These are phyloP conservation scores for Gambusia affinis DNA, from an alignment of 2,113 vertebrate species.

Conservation along the genomic window DNA sequence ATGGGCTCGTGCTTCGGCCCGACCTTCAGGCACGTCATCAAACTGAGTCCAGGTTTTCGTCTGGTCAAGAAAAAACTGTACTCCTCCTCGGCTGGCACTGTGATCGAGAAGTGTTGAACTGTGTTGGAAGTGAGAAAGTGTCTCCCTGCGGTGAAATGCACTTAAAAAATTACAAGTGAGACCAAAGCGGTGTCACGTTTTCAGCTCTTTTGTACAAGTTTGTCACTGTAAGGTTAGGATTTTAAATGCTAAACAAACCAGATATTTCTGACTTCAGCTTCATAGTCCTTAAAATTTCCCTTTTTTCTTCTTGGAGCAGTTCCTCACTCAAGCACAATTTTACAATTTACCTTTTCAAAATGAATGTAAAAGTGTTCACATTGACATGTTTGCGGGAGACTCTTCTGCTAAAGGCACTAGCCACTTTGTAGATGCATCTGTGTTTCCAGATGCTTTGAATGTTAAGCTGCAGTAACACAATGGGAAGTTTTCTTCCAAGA, in stretches of 20 bases:
- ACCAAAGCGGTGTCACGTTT: conserved; percentile 54
- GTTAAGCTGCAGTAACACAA: conserved; percentile 32
- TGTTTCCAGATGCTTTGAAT: conserved; percentile 45
- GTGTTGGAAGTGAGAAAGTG: conserved; percentile 10
- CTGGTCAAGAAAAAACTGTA: conserved; percentile 89
- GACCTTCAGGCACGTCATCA: conserved; percentile 78
- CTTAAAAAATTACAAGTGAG: conserved; percentile 60
- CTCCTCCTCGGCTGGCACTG: conserved; percentile 82
- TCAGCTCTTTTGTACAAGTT: conserved; percentile 61
- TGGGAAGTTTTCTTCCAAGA: background rate
- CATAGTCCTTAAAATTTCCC: conserved; percentile 17
- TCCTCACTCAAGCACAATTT: conserved; percentile 36
- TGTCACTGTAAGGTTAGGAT: conserved; percentile 14
- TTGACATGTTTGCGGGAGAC: conserved; percentile 42
- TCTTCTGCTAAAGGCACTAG: conserved; percentile 52
- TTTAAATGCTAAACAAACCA: conserved; percentile 4
- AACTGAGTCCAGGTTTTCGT: conserved; percentile 86
- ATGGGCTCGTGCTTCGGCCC: conserved; percentile 83
- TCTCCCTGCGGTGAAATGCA: conserved; percentile 53
- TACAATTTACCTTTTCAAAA: conserved; percentile 30
- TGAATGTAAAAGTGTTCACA: conserved; percentile 61
- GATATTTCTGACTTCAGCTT: conserved; percentile 31
- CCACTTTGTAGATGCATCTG: conserved; percentile 62
- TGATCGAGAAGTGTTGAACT: conserved; percentile 84
- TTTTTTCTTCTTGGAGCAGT: conserved; percentile 7